phyloP scores from a whole-genome alignment of 2,113 vertebrate species.

The Isurus oxyrinchus region DNA sequence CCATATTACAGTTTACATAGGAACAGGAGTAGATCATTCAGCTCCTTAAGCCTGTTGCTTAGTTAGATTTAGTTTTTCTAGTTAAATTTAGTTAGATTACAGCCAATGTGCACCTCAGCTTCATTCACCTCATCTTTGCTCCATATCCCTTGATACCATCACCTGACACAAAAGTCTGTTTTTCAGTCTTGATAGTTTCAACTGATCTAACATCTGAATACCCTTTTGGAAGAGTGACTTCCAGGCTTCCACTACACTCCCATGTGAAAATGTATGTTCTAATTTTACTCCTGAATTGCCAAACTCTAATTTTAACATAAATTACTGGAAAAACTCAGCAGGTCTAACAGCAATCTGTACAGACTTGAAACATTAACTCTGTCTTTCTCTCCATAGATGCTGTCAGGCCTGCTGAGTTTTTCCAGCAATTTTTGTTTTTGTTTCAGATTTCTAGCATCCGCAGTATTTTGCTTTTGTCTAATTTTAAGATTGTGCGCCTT shows the following conservation, averaged over 20 bases:
- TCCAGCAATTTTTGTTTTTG: too few relatives aligned
- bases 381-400: too few relatives aligned
- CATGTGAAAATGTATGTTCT: neutral
- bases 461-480: too few relatives aligned
- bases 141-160: neutral
- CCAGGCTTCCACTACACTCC: neutral
- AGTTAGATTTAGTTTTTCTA: too few relatives aligned
- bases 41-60: neutral
- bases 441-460: too few relatives aligned
- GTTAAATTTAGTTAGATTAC: neutral
- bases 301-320: neutral
- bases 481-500: neutral
- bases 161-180: neutral
- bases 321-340: too few relatives aligned
- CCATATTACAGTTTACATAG: neutral
- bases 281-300: neutral
- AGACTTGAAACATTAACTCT: too few relatives aligned
- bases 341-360: too few relatives aligned
- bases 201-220: neutral
- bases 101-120: neutral
- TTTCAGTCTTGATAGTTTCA: neutral
- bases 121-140: neutral
- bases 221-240: neutral
- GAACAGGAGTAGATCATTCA: neutral
- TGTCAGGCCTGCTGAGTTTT: too few relatives aligned